A percentile compares a stretch with the other conserved stretches of the same genome.
These are phyloP conservation scores for Phasianus colchicus DNA, from an alignment of 2,113 vertebrate species.

Conservation along the genomic window DNA sequence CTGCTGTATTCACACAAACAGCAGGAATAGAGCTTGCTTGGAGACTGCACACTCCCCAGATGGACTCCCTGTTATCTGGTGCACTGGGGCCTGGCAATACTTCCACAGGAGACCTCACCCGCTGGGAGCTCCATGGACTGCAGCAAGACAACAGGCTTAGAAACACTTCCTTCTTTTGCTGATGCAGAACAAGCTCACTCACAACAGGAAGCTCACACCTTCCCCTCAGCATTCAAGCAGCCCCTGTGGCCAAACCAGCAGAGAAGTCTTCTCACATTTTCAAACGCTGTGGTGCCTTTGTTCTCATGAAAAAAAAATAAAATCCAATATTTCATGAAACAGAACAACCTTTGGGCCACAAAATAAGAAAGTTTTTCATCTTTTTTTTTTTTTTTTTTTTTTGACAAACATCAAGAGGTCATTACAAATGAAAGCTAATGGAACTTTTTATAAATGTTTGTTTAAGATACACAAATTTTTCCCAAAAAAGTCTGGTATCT, in stretches of 20 bases:
- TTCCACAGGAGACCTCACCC: neutral
- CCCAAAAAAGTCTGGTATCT: neutral
- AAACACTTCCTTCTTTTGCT: neutral
- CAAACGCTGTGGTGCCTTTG: neutral
- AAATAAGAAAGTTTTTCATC: neutral
- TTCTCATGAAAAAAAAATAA: neutral
- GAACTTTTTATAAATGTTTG: neutral
- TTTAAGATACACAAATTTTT: neutral
- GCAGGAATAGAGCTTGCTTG: neutral
- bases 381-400: neutral
- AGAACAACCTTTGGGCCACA: neutral
- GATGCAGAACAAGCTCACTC: neutral
- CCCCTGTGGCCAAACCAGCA: neutral
- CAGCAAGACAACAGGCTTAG: neutral
- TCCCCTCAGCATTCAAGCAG: neutral
- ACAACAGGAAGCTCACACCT: neutral
- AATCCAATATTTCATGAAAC: neutral
- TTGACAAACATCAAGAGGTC: neutral
- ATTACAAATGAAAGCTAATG: neutral
- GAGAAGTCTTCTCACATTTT: neutral
- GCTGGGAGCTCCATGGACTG: neutral
- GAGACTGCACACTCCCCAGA: neutral
- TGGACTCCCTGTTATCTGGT: neutral
- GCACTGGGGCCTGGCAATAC: neutral
- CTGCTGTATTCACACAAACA: neutral